phyloP scores from a whole-genome alignment of 2,797 vertebrate genomes.

The Heterohyrax brucei region DNA sequence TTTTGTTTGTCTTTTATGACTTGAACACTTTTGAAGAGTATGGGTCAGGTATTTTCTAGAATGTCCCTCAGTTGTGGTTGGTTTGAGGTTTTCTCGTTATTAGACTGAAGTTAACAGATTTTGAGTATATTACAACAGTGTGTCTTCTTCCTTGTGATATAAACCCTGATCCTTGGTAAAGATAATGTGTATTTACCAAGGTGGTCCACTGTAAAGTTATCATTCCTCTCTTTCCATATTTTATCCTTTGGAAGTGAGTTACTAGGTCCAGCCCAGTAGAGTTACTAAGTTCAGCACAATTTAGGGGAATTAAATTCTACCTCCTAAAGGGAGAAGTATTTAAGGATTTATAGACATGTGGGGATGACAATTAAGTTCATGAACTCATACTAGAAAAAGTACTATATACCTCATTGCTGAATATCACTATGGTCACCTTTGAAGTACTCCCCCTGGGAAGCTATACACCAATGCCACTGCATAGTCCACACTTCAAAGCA shows the following conservation, averaged over 20 bases:
- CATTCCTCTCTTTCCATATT: not conserved
- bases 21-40: not conserved
- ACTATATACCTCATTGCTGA: too few species aligned
- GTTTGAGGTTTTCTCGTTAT: not conserved
- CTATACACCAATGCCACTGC: too few species aligned
- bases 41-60: not conserved
- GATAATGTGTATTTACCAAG: not conserved
- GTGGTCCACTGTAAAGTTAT: not conserved
- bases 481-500: too few species aligned
- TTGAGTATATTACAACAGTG: not conserved
- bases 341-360: not conserved
- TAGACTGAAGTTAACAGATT: not conserved
- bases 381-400: too few species aligned
- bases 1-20: not conserved
- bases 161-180: too few species aligned
- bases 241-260: not conserved
- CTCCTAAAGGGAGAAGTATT: not conserved
- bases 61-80: not conserved
- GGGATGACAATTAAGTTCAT: too few species aligned
- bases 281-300: not conserved
- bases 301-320: not conserved
- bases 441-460: too few species aligned
- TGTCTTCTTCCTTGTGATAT: too few species aligned
- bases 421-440: too few species aligned
- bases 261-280: not conserved